Evolutionary conservation across 2,113 vertebrate species (phyloP), one percentile per base, ranked within the genome.

Genomic region (Halcyon senegalensis): DNA sequence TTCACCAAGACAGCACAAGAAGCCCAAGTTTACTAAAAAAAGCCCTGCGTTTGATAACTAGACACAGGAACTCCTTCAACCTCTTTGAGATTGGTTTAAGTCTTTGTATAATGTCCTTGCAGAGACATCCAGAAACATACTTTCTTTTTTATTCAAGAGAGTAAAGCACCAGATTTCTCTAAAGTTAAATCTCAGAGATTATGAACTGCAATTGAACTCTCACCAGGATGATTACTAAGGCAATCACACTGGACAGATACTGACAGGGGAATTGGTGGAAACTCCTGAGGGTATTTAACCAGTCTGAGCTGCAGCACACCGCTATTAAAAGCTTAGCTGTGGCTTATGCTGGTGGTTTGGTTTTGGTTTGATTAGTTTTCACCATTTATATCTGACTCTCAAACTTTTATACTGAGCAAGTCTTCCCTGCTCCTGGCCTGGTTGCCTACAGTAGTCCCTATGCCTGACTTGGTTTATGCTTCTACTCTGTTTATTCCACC

Each of bases 21-120:
- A 55, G 20, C 16, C 12, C 30, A 64, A 46, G 41, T 51, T 93
- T 41, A 86, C 41, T 53, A 35, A n/a, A 66, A 66, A 66, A 76
- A 62, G 1, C 7, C 11, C 9, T 77, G 7, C 0, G 1, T 23
- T 5, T 63, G 48, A 48, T 41, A 75, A n/a, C 5, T 41, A 11
- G 46, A 50, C 13, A n/a, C 19, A 72, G 35, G 27, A 67, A 11
- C 5, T 70, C 20, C n/a, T 56, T 10, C 28, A 51, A 30, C 3
- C 5, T 56, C 2, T 63, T 41, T 16, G 19, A 81, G n/a, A 50
- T 72, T 0, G 1, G 5, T 74, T 84, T 48, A 60, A 35, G 7
- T 64, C 30, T 72, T 73, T 12, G 11, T 69, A 19, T 44, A 20
- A 20, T 35, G 25, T 68, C 3, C 48, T 60, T 56, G 19, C 8